phyloP scores from a whole-genome alignment of 1,140 invertebrate genomes.

The Apis mellifera region DNA sequence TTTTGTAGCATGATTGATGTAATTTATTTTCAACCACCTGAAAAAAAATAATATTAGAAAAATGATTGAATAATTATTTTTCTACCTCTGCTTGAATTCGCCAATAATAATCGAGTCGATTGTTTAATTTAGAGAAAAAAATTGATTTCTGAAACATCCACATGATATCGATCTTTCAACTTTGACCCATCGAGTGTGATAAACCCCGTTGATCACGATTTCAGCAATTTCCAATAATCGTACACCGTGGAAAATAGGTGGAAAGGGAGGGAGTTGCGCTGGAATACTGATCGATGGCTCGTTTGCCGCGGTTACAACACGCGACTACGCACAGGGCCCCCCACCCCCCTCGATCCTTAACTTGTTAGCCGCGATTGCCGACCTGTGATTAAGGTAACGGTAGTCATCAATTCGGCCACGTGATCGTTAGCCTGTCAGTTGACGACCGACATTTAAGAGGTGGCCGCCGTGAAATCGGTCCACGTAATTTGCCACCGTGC shows the following conservation, averaged over 20 bases:
- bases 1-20: too few relatives aligned
- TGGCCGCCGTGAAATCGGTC: conserved; percentile 65
- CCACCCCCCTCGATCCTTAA: conserved; percentile 52
- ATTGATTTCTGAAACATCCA: too few relatives aligned
- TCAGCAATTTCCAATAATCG: not conserved
- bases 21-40: too few relatives aligned
- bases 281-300: conserved; percentile 54
- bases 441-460: conserved; percentile 69
- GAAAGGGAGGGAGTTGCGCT: not conserved
- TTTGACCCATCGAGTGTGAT: too few relatives aligned
- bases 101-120: too few relatives aligned
- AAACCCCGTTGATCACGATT: too few relatives aligned
- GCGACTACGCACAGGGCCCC: conserved; percentile 48
- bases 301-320: conserved; percentile 57
- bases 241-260: not conserved
- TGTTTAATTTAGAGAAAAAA: too few relatives aligned
- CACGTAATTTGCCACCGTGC: conserved; percentile 70
- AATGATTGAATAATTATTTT: too few relatives aligned
- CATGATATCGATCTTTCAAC: too few relatives aligned
- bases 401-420: conserved; percentile 69
- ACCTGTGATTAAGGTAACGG: conserved; percentile 71
- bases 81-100: too few relatives aligned
- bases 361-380: conserved; percentile 67
- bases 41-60: too few relatives aligned
- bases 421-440: conserved; percentile 68